Conservation (phyloP, 2,113 vertebrate genomes). For the Protomyctophum bolini region DNA sequence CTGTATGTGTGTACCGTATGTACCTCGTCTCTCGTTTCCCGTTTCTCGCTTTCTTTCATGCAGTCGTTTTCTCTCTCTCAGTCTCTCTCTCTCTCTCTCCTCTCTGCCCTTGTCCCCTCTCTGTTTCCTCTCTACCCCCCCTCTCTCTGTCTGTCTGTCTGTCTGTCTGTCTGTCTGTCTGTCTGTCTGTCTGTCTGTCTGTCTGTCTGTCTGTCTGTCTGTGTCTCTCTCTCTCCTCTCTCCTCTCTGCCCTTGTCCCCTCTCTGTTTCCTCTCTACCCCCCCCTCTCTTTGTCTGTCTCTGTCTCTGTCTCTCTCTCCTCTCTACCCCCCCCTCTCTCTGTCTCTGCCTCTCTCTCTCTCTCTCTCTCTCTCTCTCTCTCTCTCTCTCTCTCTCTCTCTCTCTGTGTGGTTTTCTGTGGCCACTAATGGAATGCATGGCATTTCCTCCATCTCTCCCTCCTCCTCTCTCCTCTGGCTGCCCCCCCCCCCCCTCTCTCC, state of each 20-base stretch:
- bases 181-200: constrained; percentile 9
- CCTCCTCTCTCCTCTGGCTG: constrained; percentile 32
- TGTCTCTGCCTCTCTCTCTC: constrained; percentile 15
- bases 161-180: constrained; percentile 15
- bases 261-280: not conserved
- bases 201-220: constrained; percentile 3
- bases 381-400: constrained; percentile 14
- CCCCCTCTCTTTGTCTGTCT: constrained; percentile 1
- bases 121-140: not conserved
- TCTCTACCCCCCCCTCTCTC: not conserved
- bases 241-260: not conserved
- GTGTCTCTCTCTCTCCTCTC: constrained; percentile 37
- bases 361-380: constrained; percentile 16
- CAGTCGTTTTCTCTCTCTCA: not conserved
- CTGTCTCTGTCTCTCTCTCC: constrained; percentile 5
- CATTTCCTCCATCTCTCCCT: constrained; percentile 60
- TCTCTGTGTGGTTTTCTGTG: constrained; percentile 67
- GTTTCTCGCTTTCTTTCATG: no score
- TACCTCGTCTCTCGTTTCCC: no score
- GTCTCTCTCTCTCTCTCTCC: not conserved
- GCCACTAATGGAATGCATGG: constrained; percentile 77
- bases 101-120: constrained; percentile 5
- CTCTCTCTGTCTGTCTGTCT: constrained; percentile 2
- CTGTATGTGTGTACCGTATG: no score
- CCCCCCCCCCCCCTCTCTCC: constrained; percentile 14